Percentiles rank a stretch among this genome's conserved stretches.
These are phyloP conservation scores for Harpalus rufipes DNA, from an alignment of 2,888 invertebrate genomes.

Conservation along the genomic window DNA sequence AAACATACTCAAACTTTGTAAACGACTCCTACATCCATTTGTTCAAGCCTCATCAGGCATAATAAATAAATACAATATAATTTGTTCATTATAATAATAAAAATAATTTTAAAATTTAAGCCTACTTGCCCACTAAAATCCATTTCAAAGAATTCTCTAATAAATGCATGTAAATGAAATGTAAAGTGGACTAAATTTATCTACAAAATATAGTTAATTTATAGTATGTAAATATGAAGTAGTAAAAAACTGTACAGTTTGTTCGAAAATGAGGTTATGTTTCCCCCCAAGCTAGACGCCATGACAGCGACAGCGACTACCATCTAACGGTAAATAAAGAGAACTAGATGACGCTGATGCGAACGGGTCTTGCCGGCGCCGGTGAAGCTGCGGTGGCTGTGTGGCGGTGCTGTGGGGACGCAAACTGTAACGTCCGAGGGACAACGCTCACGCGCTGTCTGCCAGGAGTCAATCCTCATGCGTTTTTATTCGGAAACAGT, in stretches of 20 bases:
- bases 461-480: constrained; percentile 78
- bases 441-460: constrained; percentile 78
- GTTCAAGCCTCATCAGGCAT: constrained; percentile 31
- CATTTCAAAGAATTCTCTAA: constrained; percentile 23
- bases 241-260: constrained; percentile 59
- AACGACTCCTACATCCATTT: constrained; percentile 41
- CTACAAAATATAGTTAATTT: constrained; percentile 37
- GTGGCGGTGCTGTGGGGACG: constrained; percentile 57
- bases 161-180: constrained; percentile 47
- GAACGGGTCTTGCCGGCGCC: constrained; percentile 7
- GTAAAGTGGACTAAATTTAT: constrained; percentile 22
- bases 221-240: constrained; percentile 50
- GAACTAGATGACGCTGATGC: constrained; percentile 29
- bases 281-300: constrained; percentile 53
- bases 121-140: constrained; percentile 15
- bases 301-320: constrained; percentile 44
- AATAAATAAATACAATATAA: constrained; percentile 55
- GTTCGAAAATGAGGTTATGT: constrained; percentile 36
- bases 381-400: constrained; percentile 41
- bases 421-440: constrained; percentile 73
- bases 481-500: constrained; percentile 86
- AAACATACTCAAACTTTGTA: constrained; percentile 53
- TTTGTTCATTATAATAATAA: constrained; percentile 41
- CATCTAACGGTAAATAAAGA: constrained; percentile 9
- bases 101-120: constrained; percentile 17